Conservation (phyloP, 30 jellyfish, hydroid and myxozoan genomes). For the Cassiopea andromeda region DNA sequence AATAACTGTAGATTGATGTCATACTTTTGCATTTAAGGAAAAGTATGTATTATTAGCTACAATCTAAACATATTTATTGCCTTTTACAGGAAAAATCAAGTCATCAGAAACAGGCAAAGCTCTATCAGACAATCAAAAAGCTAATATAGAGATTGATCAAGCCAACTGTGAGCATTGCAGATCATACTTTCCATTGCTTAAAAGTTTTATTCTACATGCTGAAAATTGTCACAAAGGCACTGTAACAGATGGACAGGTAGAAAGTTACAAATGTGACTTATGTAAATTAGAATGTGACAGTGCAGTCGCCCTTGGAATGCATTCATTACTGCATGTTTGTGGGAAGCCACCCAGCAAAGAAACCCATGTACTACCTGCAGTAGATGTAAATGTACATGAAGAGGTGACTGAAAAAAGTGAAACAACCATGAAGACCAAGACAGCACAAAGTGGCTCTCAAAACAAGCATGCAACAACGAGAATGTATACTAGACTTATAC, state of each 20-base stretch:
- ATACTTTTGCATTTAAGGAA: too few species aligned
- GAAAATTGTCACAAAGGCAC: conserved; percentile 38
- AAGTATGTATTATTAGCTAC: too few species aligned
- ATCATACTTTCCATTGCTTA: conserved; percentile 57
- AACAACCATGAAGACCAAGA: background rate
- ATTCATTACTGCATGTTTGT: conserved; percentile 44
- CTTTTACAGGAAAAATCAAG: background rate
- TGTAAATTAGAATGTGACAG: conserved; percentile 29
- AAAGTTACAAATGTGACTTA: conserved; percentile 17
- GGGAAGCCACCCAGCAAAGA: conserved; percentile 16
- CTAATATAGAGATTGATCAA: background rate
- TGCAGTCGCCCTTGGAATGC: conserved; percentile 51
- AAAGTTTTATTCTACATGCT: conserved; percentile 52
- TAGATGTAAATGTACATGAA: background rate
- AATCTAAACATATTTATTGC: background rate
- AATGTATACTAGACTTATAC: background rate
- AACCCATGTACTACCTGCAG: background rate
- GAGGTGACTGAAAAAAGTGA: background rate
- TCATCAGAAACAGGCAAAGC: background rate
- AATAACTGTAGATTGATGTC: too few species aligned
- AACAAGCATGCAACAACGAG: background rate
- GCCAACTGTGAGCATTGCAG: conserved; percentile 48
- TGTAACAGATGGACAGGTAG: conserved; percentile 9
- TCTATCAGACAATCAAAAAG: background rate
- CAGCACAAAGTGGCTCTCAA: background rate